A percentile compares a stretch with the other conserved stretches of the same genome.
Evolutionary conservation across 2,888 invertebrate species (phyloP).

Genomic region (Strigamia maritima): DNA sequence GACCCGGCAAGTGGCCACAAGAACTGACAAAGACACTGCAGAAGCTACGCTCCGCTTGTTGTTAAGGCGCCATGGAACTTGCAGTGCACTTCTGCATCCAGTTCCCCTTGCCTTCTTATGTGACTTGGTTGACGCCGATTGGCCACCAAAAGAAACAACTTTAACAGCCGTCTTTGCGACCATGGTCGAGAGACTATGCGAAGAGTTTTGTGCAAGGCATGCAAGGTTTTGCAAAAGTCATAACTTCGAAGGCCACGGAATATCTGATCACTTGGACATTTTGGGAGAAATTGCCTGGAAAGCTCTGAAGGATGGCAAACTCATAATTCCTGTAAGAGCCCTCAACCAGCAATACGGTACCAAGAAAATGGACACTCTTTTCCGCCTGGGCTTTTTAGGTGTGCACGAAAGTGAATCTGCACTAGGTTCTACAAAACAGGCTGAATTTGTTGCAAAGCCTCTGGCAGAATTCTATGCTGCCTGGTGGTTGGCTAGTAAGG

Average conservation of each 20-base stretch:
- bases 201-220: conserved; percentile 28
- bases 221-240: conserved; percentile 26
- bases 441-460: conserved; percentile 35
- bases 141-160: background rate
- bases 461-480: conserved; percentile 33
- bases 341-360: conserved; percentile 26
- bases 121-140: conserved; percentile 1
- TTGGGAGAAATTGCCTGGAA: conserved; percentile 36
- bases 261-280: conserved; percentile 8
- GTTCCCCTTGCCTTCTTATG: background rate
- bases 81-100: conserved; percentile 19
- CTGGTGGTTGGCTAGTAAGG: conserved; percentile 34
- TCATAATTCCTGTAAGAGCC: background rate
- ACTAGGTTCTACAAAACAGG: conserved; percentile 27
- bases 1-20: background rate
- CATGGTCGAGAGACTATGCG: background rate
- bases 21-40: conserved; percentile 12
- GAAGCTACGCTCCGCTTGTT: conserved; percentile 12
- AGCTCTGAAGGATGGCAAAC: background rate
- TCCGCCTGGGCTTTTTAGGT: conserved; percentile 13
- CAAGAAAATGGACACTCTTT: conserved; percentile 12
- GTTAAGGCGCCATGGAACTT: background rate
- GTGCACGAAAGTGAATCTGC: conserved; percentile 21
- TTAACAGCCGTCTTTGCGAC: background rate
- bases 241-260: conserved; percentile 13